These are phyloP conservation scores for Antitype chi DNA, from an alignment of 2,888 invertebrate species.

Conservation along the genomic window DNA sequence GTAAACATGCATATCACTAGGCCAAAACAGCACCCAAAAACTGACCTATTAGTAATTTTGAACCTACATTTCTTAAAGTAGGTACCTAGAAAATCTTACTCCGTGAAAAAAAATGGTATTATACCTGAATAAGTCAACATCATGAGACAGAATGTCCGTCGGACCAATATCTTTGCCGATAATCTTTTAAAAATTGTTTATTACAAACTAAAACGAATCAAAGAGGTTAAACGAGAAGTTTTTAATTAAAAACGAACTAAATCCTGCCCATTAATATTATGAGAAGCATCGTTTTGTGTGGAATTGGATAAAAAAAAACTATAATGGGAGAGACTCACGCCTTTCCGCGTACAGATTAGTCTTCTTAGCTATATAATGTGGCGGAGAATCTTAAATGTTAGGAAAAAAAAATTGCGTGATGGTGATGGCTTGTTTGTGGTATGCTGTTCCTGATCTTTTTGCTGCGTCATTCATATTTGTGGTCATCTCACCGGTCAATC, in stretches of 20 bases:
- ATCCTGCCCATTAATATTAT: conserved; percentile 59
- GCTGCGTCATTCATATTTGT: conserved; percentile 14
- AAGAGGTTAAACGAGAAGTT: conserved; percentile 48
- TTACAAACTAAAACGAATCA: conserved; percentile 65
- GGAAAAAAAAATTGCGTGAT: conserved; percentile 10
- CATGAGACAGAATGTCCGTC: conserved; percentile 4
- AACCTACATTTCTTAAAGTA: not conserved
- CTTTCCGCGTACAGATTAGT: conserved; percentile 81
- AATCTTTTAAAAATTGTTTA: conserved; percentile 51
- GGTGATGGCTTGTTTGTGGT: conserved; percentile 12
- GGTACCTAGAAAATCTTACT: not conserved
- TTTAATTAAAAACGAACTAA: conserved; percentile 66
- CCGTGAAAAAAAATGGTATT: not conserved
- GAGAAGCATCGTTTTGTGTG: conserved; percentile 44
- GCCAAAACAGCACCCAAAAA: no score
- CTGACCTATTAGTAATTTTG: not conserved
- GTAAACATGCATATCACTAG: no score
- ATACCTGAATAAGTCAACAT: conserved; percentile 23
- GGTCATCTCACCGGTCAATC: not conserved
- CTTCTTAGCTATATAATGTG: conserved; percentile 66
- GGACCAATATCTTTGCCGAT: conserved; percentile 9
- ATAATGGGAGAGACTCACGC: conserved; percentile 80
- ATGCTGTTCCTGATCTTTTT: not conserved
- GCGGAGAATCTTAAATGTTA: conserved; percentile 7
- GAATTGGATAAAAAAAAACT: conserved; percentile 74